Conservation (phyloP, 2,797 vertebrate species). For the Anguilla marmorata region DNA sequence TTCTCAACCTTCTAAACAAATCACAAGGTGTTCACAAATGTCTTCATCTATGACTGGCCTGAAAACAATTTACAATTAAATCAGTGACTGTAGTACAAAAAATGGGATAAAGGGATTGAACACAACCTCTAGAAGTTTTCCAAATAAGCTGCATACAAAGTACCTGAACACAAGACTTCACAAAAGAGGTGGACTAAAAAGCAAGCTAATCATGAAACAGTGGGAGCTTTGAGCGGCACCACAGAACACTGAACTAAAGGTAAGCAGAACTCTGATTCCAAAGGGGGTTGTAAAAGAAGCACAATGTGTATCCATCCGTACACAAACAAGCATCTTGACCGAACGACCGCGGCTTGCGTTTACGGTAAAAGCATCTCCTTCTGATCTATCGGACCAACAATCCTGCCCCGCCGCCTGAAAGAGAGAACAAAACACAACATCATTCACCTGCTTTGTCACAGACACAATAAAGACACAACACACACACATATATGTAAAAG, state of each 20-base stretch:
- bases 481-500: conserved; percentile 58
- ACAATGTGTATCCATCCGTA: conserved; percentile 66
- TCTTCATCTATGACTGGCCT: conserved; percentile 14
- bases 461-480: conserved; percentile 21
- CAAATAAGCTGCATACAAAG: conserved; percentile 76
- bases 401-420: conserved; percentile 78
- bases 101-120: conserved; percentile 45
- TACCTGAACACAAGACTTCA: conserved; percentile 81
- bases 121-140: conserved; percentile 57
- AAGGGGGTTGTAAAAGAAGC: conserved; percentile 68
- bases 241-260: conserved; percentile 79
- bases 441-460: conserved; percentile 46
- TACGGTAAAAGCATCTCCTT: conserved; percentile 77
- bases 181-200: conserved; percentile 68
- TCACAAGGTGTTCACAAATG: not conserved
- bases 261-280: conserved; percentile 71
- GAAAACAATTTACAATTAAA: conserved; percentile 33
- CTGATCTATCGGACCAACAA: conserved; percentile 77
- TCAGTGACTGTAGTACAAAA: conserved; percentile 73
- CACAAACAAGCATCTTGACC: conserved; percentile 69
- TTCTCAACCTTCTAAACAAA: conserved; percentile 15
- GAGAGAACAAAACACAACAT: conserved; percentile 72
- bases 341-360: conserved; percentile 78
- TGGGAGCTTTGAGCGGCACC: conserved; percentile 72
- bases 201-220: conserved; percentile 62